A percentile compares a stretch with the other conserved stretches of the same genome.
phyloP scores from a whole-genome alignment of 2,888 invertebrate species.

The Drymonia ruficornis region DNA sequence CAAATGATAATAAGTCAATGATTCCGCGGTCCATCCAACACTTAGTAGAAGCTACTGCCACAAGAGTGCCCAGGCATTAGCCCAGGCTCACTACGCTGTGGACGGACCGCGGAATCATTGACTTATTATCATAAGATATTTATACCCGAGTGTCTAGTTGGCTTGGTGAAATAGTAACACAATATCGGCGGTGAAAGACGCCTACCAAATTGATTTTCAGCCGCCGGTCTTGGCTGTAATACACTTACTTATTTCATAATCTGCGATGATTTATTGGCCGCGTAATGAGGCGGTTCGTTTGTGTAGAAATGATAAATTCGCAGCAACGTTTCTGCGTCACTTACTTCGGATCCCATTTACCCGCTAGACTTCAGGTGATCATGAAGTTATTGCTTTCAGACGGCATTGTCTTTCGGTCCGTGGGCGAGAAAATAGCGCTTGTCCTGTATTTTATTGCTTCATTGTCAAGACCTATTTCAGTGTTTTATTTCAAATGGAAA shows the following conservation, averaged over 20 bases:
- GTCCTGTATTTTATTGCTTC: background rate
- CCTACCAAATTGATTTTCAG: slow-evolving; percentile 23
- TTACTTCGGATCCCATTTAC: slow-evolving; percentile 25
- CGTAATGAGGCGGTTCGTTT: slow-evolving; percentile 28
- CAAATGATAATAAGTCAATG: too few species aligned
- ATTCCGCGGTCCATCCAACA: too few species aligned
- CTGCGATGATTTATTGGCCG: slow-evolving; percentile 25
- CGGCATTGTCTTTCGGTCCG: slow-evolving; percentile 17
- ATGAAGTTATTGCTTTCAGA: slow-evolving; percentile 13
- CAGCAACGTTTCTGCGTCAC: slow-evolving; percentile 15
- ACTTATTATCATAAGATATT: too few species aligned
- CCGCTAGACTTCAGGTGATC: slow-evolving; percentile 20
- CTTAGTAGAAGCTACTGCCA: too few species aligned
- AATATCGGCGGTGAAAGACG: slow-evolving; percentile 1
- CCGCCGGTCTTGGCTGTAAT: slow-evolving; percentile 6
- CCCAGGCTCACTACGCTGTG: too few species aligned
- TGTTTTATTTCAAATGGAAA: too few species aligned
- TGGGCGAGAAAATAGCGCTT: background rate
- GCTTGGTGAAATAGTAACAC: background rate
- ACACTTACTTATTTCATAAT: slow-evolving; percentile 6
- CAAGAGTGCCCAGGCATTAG: too few species aligned
- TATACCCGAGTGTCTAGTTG: too few species aligned
- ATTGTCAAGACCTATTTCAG: too few species aligned
- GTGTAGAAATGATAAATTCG: slow-evolving; percentile 26
- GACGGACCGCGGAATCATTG: too few species aligned